Conservation (phyloP, 2,888 invertebrate genomes). For the Flexamia atlantica region DNA sequence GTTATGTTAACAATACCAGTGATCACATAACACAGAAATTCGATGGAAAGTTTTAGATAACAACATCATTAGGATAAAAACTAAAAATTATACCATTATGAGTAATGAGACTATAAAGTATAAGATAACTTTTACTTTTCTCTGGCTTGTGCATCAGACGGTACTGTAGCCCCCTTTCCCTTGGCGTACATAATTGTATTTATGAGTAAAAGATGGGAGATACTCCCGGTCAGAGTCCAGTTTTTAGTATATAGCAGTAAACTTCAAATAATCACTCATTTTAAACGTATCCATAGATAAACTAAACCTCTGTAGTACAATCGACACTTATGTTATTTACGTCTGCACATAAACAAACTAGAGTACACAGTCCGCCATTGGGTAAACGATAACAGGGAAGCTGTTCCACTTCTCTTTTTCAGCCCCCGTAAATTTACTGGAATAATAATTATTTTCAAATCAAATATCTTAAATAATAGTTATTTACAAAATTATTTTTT, state of each 20-base stretch:
- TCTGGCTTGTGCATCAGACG: conserved; percentile 99
- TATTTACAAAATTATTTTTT: background rate
- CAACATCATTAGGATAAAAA: background rate
- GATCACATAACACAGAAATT: background rate
- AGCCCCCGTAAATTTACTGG: conserved; percentile 18
- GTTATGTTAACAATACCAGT: conserved; percentile 26
- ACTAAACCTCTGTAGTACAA: conserved; percentile 14
- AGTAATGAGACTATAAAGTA: background rate
- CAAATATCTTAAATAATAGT: background rate
- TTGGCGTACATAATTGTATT: conserved; percentile 92
- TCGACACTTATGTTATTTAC: conserved; percentile 37
- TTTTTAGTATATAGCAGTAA: conserved; percentile 31
- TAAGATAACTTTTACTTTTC: conserved; percentile 80
- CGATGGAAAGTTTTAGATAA: background rate
- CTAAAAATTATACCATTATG: background rate
- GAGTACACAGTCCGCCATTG: conserved; percentile 55
- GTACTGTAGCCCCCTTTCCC: conserved; percentile 98
- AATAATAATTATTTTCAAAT: background rate
- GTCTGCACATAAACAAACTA: conserved; percentile 60
- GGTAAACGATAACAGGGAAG: conserved; percentile 55
- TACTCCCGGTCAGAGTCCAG: background rate
- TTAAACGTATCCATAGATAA: conserved; percentile 23
- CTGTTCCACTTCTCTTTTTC: conserved; percentile 30
- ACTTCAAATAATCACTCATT: conserved; percentile 42
- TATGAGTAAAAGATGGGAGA: background rate